These are phyloP conservation scores for Leptopilina drosophilae DNA, from an alignment of 2,888 invertebrate species.

Conservation along the genomic window DNA sequence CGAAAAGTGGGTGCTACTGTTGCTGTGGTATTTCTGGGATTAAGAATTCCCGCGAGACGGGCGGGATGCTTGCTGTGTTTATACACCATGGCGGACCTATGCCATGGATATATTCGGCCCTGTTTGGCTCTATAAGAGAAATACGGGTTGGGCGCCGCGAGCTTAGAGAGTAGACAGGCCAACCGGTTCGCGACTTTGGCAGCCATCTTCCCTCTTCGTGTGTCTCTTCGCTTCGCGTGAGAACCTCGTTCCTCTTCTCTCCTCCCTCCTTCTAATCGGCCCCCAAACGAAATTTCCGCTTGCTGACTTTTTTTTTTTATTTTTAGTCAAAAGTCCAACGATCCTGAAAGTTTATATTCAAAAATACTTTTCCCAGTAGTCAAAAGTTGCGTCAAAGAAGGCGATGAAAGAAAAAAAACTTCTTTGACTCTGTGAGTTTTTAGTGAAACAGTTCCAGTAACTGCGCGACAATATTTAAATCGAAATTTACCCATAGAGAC, in stretches of 20 bases:
- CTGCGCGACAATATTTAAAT: too few species aligned
- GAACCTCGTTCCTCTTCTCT: constrained; percentile 65
- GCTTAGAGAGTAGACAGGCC: constrained; percentile 71
- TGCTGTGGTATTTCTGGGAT: constrained; percentile 38
- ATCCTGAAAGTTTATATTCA: constrained; percentile 47
- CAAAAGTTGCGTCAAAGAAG: too few species aligned
- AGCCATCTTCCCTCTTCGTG: constrained; percentile 72
- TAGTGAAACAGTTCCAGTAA: neutral
- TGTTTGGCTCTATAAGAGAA: constrained; percentile 55
- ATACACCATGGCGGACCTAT: constrained; percentile 37
- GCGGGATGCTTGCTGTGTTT: constrained; percentile 2
- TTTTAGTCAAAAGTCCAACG: constrained; percentile 52
- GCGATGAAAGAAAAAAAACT: too few species aligned
- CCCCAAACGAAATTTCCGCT: constrained; percentile 60
- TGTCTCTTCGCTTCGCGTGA: constrained; percentile 66
- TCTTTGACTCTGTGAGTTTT: neutral
- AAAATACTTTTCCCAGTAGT: constrained; percentile 56
- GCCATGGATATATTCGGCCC: constrained; percentile 50
- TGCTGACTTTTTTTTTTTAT: constrained; percentile 55
- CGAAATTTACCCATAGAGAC: too few species aligned
- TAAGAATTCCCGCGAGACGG: constrained; percentile 33
- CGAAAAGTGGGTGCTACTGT: constrained; percentile 40
- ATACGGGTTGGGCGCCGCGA: constrained; percentile 57
- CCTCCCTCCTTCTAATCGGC: constrained; percentile 55
- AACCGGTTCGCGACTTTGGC: constrained; percentile 75